Evolutionary conservation across 1,140 invertebrate genomes (phyloP).

Genomic region (Proales similis): DNA sequence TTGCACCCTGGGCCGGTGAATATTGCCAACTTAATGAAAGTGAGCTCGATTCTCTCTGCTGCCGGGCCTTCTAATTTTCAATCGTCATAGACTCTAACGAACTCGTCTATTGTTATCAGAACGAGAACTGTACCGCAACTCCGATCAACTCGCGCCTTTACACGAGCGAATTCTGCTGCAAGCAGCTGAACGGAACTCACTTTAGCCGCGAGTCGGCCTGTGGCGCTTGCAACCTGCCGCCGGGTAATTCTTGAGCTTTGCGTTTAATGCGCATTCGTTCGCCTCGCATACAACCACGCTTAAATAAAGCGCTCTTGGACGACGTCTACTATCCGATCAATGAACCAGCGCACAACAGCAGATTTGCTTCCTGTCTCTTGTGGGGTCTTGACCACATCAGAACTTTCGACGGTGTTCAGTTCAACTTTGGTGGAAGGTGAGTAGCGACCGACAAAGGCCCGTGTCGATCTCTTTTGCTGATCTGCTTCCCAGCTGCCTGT

Average conservation of each 20-base stretch:
- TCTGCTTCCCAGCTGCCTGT: slow-evolving; percentile 43
- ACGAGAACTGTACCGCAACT: too few species aligned
- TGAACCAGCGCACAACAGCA: neutral
- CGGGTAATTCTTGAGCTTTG: slow-evolving; percentile 11
- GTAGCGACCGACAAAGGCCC: neutral
- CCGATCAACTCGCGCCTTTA: too few species aligned
- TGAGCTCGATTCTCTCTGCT: too few species aligned
- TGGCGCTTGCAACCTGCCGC: neutral
- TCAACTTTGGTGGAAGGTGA: slow-evolving; percentile 49
- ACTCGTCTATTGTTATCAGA: too few species aligned
- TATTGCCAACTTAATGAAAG: too few species aligned
- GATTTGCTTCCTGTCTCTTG: slow-evolving; percentile 58
- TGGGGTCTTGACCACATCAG: slow-evolving; percentile 73
- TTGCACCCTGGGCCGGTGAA: too few species aligned
- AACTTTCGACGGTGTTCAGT: slow-evolving; percentile 69
- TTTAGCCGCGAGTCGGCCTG: too few species aligned
- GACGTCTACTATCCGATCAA: neutral
- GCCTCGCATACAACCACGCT: neutral
- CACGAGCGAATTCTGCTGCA: too few species aligned
- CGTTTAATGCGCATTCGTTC: neutral
- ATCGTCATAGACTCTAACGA: too few species aligned
- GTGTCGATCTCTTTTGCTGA: slow-evolving; percentile 40
- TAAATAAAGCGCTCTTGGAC: neutral
- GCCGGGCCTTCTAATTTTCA: too few species aligned
- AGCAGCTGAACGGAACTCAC: too few species aligned